Conservation (phyloP, 37 sponge, comb jelly and placozoan genomes). For the Haliclona indistincta region DNA sequence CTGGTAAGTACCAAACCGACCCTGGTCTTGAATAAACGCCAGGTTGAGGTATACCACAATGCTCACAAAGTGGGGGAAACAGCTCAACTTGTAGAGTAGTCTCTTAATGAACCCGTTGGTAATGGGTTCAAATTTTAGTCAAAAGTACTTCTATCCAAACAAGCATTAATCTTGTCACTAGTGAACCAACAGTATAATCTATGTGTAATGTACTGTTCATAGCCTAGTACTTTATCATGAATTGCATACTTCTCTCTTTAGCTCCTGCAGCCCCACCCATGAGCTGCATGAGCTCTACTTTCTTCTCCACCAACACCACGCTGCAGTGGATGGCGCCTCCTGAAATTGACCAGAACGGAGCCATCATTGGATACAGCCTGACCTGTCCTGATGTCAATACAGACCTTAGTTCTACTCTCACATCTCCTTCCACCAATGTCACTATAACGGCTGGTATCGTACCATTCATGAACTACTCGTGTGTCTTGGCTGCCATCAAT, state of each 20-base stretch:
- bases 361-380: background rate
- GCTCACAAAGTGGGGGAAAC: too few species aligned
- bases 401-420: background rate
- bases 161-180: too few species aligned
- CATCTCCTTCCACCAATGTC: background rate
- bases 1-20: too few species aligned
- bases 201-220: background rate
- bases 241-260: background rate
- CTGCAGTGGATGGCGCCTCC: background rate
- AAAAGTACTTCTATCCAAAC: too few species aligned
- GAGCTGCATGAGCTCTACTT: background rate
- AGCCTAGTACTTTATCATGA: background rate
- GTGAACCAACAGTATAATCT: too few species aligned
- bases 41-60: too few species aligned
- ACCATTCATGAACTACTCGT: background rate
- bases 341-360: background rate
- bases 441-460: background rate
- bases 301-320: background rate
- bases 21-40: too few species aligned
- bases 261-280: slow-evolving; percentile 1
- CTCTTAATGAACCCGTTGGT: too few species aligned
- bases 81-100: too few species aligned
- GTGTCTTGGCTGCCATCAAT: background rate
- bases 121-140: too few species aligned
- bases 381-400: background rate